A percentile compares a stretch with the other conserved stretches of the same genome.
phyloP scores from a whole-genome alignment of 2,113 vertebrate species.

The Chloropsis cyanopogon region DNA sequence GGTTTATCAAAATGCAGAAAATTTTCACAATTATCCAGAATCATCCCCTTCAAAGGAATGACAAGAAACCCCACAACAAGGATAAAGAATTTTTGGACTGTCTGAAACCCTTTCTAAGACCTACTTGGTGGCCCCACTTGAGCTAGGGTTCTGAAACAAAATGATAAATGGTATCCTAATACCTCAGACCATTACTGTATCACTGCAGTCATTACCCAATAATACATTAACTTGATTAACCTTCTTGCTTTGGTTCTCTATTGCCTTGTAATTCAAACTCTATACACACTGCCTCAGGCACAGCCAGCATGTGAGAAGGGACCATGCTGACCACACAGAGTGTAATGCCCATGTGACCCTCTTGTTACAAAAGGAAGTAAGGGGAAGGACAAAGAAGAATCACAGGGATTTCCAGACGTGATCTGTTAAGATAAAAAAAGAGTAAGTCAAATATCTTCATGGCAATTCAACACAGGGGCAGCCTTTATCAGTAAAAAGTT shows the following conservation, averaged over 20 bases:
- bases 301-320: neutral
- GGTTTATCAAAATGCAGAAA: neutral
- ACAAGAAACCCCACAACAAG: neutral
- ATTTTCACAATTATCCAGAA: neutral
- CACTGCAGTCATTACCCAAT: neutral
- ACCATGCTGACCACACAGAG: neutral
- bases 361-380: neutral
- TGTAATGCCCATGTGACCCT: neutral
- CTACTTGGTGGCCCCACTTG: neutral
- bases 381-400: neutral
- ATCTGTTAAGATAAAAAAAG: neutral
- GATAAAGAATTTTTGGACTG: neutral
- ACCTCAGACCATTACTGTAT: neutral
- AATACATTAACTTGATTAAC: neutral
- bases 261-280: neutral
- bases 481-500: neutral
- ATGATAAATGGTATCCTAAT: neutral
- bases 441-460: neutral
- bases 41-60: neutral
- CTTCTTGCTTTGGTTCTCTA: neutral
- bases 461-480: neutral
- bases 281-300: fast-evolving
- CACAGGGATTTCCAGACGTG: neutral
- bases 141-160: neutral
- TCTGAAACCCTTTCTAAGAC: neutral